phyloP scores from a whole-genome alignment of 2,888 invertebrate species.

The Chaetogeoica ovagalla region DNA sequence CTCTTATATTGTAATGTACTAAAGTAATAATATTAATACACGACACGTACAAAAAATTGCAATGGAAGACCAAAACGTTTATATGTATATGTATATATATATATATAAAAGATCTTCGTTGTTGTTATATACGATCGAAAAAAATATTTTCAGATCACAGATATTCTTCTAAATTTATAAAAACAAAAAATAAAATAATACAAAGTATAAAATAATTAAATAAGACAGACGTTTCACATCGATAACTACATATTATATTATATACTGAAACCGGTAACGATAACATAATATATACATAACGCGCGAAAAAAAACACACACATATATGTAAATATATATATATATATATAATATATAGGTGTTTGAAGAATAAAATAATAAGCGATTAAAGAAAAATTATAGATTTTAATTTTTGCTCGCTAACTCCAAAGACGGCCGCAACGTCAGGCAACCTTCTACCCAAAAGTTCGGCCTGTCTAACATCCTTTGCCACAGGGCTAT shows the following conservation, averaged over 20 bases:
- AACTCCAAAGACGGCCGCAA: conserved; percentile 75
- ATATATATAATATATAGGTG: conserved; percentile 8
- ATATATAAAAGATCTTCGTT: background rate
- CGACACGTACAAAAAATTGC: too few relatives aligned
- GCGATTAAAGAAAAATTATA: background rate
- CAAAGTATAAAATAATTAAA: conserved; percentile 8
- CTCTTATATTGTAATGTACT: too few relatives aligned
- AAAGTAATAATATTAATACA: too few relatives aligned
- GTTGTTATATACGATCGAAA: conserved; percentile 16
- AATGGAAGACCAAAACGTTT: too few relatives aligned
- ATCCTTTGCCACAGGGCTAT: conserved; percentile 89
- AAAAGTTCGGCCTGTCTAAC: conserved; percentile 90
- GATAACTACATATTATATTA: background rate
- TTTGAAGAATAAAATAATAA: too few relatives aligned
- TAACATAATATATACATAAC: background rate
- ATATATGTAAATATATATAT: conserved; percentile 6
- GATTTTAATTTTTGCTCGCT: conserved; percentile 53
- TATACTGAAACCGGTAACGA: background rate
- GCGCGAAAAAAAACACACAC: background rate
- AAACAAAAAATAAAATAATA: background rate
- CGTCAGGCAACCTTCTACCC: conserved; percentile 93
- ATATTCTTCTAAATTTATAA: conserved; percentile 25
- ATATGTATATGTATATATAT: too few relatives aligned
- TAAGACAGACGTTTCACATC: background rate
- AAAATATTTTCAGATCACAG: conserved; percentile 43